Percentiles rank a stretch among this genome's conserved stretches.
Evolutionary conservation across 2,113 vertebrate genomes (phyloP).

Genomic region (Collichthys lucidus): DNA sequence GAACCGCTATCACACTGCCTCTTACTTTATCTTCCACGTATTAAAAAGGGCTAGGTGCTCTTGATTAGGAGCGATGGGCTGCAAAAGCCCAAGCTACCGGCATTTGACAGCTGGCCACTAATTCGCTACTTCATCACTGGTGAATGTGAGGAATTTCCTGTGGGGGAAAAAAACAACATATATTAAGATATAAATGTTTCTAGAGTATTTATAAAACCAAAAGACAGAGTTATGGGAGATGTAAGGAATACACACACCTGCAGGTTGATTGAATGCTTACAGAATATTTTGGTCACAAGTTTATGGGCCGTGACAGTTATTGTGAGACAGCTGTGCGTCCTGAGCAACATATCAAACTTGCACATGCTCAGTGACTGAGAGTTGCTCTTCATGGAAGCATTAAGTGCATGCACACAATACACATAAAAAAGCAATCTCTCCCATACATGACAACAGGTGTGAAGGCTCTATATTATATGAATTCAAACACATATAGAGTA

Average conservation of each 20-base stretch:
- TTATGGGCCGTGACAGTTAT: constrained; percentile 20
- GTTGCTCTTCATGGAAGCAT: not conserved
- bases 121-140: constrained; percentile 70
- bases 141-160: constrained; percentile 53
- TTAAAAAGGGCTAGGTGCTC: constrained; percentile 63
- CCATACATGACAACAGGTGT: not conserved
- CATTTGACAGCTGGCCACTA: constrained; percentile 64
- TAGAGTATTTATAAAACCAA: not conserved
- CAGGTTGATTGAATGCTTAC: constrained; percentile 5
- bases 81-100: constrained; percentile 34
- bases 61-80: constrained; percentile 75
- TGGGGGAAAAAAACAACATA: constrained; percentile 50
- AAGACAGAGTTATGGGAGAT: constrained; percentile 1
- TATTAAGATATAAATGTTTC: constrained; percentile 44
- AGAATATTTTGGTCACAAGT: constrained; percentile 4
- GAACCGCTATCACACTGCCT: constrained; percentile 47
- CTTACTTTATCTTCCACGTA: constrained; percentile 72
- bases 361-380: constrained; percentile 12
- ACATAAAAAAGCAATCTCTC: not conserved
- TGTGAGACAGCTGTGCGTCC: constrained; percentile 14
- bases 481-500: not conserved
- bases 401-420: not conserved
- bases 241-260: not conserved
- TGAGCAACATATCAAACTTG: constrained; percentile 10
- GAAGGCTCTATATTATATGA: not conserved